Evolutionary conservation across 2,797 vertebrate genomes (phyloP), one percentile per base, ranked within the genome.

Genomic region (Acropternis orthonyx): DNA sequence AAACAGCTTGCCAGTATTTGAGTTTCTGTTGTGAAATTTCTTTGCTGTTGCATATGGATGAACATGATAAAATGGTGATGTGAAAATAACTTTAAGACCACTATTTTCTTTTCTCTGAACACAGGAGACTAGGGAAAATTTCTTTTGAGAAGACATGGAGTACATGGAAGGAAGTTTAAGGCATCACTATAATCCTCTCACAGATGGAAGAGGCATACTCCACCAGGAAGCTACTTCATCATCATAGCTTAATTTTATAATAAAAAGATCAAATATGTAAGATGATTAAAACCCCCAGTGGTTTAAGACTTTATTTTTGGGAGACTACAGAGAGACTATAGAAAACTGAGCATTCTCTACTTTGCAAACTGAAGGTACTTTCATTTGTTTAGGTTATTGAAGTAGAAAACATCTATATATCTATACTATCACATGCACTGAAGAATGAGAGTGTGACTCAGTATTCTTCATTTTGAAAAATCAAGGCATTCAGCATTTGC

Each of bases 351-450:
- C 2, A 3, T 26, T 17, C 6, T 65, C 8, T 54, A 3, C 36
- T 36, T 68, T 88, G 10, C 71, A 86, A 87, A 72, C 14, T 17
- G 32, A 76, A 22, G 8, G 2, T 52, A 32, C 7, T 44, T 80
- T 58, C 30, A 9, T 81, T 4, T 48, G 27, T 12, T 51, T 48
- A 44, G 12, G 8, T 52, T 63, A 39, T 2, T 51, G 32, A 78
- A 55, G 6, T 17, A 44, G 18, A 52, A 62, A 92, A 12, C 2
- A 10, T n/a, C 14, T 72, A 0, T 12, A 10, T 1, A 10, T 28
- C 17, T 72, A 0, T 12, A 26, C 4, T 23, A 75, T 13, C 11
- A 8, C 26, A 41, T 0, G 1, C 10, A 30, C 1, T 56, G 81
- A 87, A 68, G 65, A 74, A 49, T 12, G 17, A 18, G 10, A 27